These are phyloP conservation scores for Tringa solitaria DNA, from an alignment of 2,113 vertebrate species.

Conservation along the genomic window DNA sequence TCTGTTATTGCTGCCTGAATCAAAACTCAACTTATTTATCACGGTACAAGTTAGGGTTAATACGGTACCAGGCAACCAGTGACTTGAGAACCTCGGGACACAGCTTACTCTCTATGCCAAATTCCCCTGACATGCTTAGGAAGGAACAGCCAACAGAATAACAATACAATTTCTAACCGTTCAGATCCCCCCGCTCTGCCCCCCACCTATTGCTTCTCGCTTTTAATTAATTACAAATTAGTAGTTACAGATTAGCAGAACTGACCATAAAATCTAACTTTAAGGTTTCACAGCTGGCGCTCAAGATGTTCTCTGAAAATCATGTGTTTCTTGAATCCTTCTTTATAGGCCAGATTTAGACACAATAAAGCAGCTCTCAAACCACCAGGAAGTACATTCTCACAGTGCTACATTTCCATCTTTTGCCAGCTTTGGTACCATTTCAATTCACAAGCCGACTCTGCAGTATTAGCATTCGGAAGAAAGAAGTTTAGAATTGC, in stretches of 20 bases:
- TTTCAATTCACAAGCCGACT: not conserved
- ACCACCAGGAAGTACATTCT: not conserved
- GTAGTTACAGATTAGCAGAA: not conserved
- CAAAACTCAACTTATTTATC: not conserved
- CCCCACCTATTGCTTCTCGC: not conserved
- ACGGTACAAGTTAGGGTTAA: not conserved
- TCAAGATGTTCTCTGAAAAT: not conserved
- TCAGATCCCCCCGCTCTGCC: not conserved
- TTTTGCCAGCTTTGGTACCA: not conserved
- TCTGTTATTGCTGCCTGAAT: not conserved
- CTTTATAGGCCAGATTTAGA: not conserved
- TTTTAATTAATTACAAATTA: not conserved
- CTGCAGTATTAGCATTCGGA: not conserved
- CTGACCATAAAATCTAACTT: not conserved
- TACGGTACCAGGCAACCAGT: not conserved
- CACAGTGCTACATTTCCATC: not conserved
- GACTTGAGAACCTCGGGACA: conserved; percentile 4
- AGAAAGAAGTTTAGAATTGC: not conserved
- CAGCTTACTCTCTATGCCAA: not conserved
- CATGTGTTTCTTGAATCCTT: not conserved
- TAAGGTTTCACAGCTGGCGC: not conserved
- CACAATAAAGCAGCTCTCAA: not conserved
- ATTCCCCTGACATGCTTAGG: not conserved
- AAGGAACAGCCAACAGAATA: not conserved
- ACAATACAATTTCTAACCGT: not conserved